phyloP scores from a whole-genome alignment of 2,113 vertebrate species.

The Promerops cafer region DNA sequence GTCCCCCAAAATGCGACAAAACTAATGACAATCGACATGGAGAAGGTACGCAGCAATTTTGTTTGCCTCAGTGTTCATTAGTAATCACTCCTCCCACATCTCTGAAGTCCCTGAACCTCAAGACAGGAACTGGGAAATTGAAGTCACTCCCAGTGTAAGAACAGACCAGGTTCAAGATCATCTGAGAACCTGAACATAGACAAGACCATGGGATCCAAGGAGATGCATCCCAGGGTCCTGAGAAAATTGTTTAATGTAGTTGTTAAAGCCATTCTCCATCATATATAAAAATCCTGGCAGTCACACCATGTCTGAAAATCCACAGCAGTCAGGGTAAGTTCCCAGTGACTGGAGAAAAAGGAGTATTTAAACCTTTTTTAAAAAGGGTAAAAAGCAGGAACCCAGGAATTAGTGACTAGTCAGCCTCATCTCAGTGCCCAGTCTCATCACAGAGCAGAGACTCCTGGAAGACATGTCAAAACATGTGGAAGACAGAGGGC shows the following conservation, averaged over 20 bases:
- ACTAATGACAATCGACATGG: background rate
- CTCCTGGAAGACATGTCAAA: background rate
- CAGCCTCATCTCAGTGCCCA: background rate
- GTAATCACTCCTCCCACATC: background rate
- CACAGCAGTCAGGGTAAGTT: background rate
- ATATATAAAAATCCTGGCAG: background rate
- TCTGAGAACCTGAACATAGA: background rate
- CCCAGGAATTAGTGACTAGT: background rate
- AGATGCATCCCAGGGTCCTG: background rate
- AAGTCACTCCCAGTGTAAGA: background rate
- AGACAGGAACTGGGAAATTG: background rate
- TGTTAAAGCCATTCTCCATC: background rate
- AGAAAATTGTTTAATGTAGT: background rate
- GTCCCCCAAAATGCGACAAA: background rate
- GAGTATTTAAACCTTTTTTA: fast-evolving
- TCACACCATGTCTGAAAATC: background rate
- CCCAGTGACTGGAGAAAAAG: background rate
- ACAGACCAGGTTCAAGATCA: background rate
- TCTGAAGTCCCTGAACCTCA: background rate
- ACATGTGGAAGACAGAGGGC: background rate
- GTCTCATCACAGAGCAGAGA: background rate
- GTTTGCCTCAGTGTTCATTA: background rate
- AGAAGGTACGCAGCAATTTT: background rate
- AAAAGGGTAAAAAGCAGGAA: background rate
- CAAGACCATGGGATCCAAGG: background rate